Base-by-base conservation (phyloP, 1,140 invertebrate species). In the Bathynomus jamesi region DNA sequence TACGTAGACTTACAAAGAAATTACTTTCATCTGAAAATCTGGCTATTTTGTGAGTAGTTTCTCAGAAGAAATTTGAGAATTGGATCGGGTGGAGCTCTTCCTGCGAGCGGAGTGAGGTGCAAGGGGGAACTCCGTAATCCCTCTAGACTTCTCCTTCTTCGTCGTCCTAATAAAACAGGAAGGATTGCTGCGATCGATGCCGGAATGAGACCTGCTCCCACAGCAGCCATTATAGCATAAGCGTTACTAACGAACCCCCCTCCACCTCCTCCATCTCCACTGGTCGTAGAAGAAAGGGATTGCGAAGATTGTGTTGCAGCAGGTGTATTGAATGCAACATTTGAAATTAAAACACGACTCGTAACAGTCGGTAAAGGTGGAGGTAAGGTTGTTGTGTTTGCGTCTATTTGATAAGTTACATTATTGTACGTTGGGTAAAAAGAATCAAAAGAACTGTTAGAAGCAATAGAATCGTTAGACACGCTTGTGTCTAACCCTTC, bases 221-320 rank as follows among this genome's bases (percentile, higher is more conserved):
- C 67, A 60, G 67, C 67, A 61, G 67, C 67, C 67, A 69, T 69
- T 29, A 69, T 30, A 5, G 67, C 67, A 28, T 61, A 69, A 13
- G 67, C 53, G 53, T 69, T 69, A 13, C 32, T 61, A 28, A 64
- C 62, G 21, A 53, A 17, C 13, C 40, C 40, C 40, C 40, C 40
- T 3, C 40, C 40, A 11, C 40, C 40, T 53, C 40, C 40, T 5
- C 21, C 40, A 21, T 53, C 40, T 17, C 40, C 40, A 17, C 40
- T 21, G 32, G 32, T 40, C 7, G 32, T 8, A 40, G 32, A 53
- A 53, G 40, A 53, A 53, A 53, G 40, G 5, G 1, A 17, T 53
- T 11, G 40, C 13, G 40, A 17, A 17, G 40, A 53, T 17, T 17
- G 2, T 53, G 40, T 11, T 21, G 13, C 21, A 53, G 1, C 11